Evolutionary conservation across 2,113 vertebrate species (phyloP), one percentile per base, ranked within the genome.

Genomic region (Lipotes vexillifer): DNA sequence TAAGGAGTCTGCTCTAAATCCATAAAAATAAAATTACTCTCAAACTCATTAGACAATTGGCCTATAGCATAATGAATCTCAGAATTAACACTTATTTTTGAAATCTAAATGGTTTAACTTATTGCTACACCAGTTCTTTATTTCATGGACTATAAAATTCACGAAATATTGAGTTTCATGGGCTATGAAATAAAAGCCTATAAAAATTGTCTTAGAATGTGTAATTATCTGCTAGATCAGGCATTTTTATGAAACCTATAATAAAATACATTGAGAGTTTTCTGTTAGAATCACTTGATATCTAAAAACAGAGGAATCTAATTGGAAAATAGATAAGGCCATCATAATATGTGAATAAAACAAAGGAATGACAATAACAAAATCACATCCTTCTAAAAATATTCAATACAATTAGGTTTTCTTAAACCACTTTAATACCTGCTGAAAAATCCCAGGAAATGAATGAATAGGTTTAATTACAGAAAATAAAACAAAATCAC

Each of bases 121-220:
- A 97, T 97, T 98, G 97, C 97, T 96, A 98, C 72, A 97, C 93
- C 95, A 97, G 83, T 61, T 97, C 92, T 98, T 98, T 98, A 98
- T 98, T 99, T 99, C 98, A 99, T 97, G 98, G 98, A 96, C 98
- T 98, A 98, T 98, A 98, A 99, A 98, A 96, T 97, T 95, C 96
- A 96, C 84, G 38, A 98, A 98, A 98, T 98, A 98, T 97, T 98
- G 98, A 98, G 91, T 96, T 98, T 98, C 98, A 98, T 98, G 97
- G 97, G 97, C 98, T 98, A 98, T 98, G 98, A 98, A 99, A 97
- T 97, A 98, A 98, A 98, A 90, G 95, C 93, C 97, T 97, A 98
- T 98, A 98, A 99, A 99, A 98, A 89, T 97, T 97, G 95, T 98
- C 97, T 96, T 98, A 88, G 97, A 98, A 98, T 97, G 97, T 98